Base-by-base conservation (phyloP, 2,888 invertebrate species). In the Andrena dorsata region DNA sequence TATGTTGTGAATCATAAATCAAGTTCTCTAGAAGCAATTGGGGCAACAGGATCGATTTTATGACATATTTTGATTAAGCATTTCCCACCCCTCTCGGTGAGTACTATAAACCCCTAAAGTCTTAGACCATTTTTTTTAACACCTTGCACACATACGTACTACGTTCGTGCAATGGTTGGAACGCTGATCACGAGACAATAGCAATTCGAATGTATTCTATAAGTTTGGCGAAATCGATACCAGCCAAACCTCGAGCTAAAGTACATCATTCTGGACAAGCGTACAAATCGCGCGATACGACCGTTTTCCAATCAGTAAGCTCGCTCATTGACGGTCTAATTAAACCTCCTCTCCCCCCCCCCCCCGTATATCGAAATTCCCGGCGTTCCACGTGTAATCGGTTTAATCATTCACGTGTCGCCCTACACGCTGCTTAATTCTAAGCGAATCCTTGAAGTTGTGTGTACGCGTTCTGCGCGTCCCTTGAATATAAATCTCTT, bases 261-360 rank as follows among this genome's bases (percentile, higher is more conserved):
- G 70, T 75, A 63, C 66, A 80, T 72, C 60, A 72, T 83, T 64
- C 74, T 69, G 63, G 75, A 58, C 49, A 69, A 74, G 63, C 73
- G 76, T 58, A 61, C 72, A 76, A 80, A 84, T 84, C 84, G 66
- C 26, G 60, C 74, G 73, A 83, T 76, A 74, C 71, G 74, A 71
- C 73, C 83, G 76, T 86, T 86, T 86, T 86, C 86, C 83, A 86
- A 86, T 84, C 86, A 81, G 76, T 79, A 74, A 86, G 72, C 78
- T 63, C 71, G 56, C 75, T 60, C 80, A 76, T 82, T 85, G 80
- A 85, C 73, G 80, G 75, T 87, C 87, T 85, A 87, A 85, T 87
- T 87, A 87, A 83, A 85, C 72, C 78, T 74, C 70, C 49, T 41
- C 23, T 26, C 26, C 51, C 73, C 28, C 70, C 49, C 32, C 23